phyloP scores from a whole-genome alignment of 2,797 vertebrate species.

The Linurgus olivaceus region DNA sequence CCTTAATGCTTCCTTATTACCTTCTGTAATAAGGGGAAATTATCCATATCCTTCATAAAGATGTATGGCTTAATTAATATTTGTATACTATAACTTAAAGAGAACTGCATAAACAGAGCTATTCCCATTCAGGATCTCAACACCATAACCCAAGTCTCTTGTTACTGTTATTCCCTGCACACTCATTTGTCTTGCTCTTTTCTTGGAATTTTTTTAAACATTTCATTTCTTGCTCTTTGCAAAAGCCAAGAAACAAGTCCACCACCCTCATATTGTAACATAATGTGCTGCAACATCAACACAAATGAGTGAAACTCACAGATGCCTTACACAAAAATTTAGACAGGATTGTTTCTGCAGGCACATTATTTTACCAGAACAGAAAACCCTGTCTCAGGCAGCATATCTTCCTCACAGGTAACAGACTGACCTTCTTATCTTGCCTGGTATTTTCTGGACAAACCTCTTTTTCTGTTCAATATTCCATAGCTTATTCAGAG shows the following conservation, averaged over 20 bases:
- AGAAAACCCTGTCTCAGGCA: background rate
- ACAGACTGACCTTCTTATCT: background rate
- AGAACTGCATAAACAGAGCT: background rate
- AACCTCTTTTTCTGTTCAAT: background rate
- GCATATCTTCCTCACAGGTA: background rate
- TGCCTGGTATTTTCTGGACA: background rate
- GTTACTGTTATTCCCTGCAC: background rate
- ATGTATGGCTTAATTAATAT: background rate
- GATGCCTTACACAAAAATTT: background rate
- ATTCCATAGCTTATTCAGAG: background rate
- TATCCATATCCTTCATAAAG: background rate
- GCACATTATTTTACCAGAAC: background rate
- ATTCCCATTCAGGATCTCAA: background rate
- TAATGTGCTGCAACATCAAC: background rate
- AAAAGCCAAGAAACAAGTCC: background rate
- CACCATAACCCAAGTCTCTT: background rate
- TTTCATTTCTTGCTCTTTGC: background rate
- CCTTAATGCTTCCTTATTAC: background rate
- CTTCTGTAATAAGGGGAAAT: background rate
- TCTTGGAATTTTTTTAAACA: background rate
- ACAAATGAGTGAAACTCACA: background rate
- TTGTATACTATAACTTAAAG: background rate
- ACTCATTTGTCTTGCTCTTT: background rate
- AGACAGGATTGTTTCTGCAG: background rate
- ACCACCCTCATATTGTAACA: fast-evolving